Base-by-base conservation (phyloP, 2,888 invertebrate genomes). In the Hipparchia sbordonii region DNA sequence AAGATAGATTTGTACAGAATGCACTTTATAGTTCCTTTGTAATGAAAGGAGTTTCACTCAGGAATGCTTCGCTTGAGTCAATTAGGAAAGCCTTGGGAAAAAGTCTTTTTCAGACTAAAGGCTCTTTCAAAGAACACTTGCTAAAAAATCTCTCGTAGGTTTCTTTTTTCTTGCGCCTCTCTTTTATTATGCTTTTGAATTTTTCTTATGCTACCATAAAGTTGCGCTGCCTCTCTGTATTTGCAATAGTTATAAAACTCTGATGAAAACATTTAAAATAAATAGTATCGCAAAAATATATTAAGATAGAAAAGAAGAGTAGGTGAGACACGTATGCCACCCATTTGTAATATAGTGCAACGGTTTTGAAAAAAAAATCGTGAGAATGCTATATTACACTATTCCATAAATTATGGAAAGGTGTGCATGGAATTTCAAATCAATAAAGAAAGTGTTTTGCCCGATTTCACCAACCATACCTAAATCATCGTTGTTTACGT, bases 41-140 rank as follows among this genome's bases (percentile, higher is more conserved):
- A 63, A 63, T 63, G 63, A 63, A 63, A 23, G 48, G 63, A 51
- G 13, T 61, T 63, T 63, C 48, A 48, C 62, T 62, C 46, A 23
- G 9, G 48, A 48, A 63, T 63, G 63, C 48, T 63, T 63, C 63
- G 63, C 63, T 63, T 23, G 63, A 63, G 23, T 63, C 63, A 63
- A 63, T 63, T 63, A 63, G 48, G 48, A 46, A 46, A 63, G 48
- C 63, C 48, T 63, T 48, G n/a, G 48, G 48, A 45, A 13, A 48
- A 63, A 63, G 48, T 48, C 48, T 63, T 63, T 63, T 63, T 9
- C 23, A 13, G 48, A 51, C 13, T 48, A 63, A 63, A 63, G 48
- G n/a, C 13, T 63, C 62, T 63, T 63, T 48, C 8, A 48, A 63
- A 48, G 13, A 23, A 13, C 8, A 51, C 57, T 57, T 57, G 57